These are phyloP conservation scores for Brachymystax lenok DNA, from an alignment of 2,797 vertebrate species.

Conservation along the genomic window DNA sequence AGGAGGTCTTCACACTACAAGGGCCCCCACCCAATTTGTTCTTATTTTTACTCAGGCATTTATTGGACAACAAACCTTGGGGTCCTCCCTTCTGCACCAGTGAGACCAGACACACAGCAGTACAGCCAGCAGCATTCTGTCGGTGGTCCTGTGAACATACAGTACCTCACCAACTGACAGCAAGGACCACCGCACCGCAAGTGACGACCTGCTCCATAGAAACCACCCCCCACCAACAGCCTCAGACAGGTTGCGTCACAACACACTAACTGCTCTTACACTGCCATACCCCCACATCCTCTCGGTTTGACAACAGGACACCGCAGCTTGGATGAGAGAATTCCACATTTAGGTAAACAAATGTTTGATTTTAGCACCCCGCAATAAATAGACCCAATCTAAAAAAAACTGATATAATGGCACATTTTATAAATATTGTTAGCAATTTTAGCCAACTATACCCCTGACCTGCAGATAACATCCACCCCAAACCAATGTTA, in stretches of 20 bases:
- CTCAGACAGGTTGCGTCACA: conserved; percentile 74
- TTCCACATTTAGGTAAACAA: conserved; percentile 80
- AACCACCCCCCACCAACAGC: conserved; percentile 79
- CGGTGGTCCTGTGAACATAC: conserved; percentile 48
- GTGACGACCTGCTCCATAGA: conserved; percentile 80
- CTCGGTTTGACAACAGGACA: conserved; percentile 86
- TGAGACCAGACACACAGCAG: conserved; percentile 66
- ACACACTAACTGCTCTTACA: conserved; percentile 83
- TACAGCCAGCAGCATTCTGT: conserved; percentile 64
- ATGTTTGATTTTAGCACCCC: conserved; percentile 67
- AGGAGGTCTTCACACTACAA: conserved; percentile 7
- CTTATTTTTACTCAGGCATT: conserved; percentile 56
- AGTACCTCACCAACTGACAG: conserved; percentile 61
- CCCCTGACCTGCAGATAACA: conserved; percentile 11
- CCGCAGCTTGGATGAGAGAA: conserved; percentile 93
- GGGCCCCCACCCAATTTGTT: not conserved
- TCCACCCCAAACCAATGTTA: not conserved
- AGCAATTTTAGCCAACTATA: not conserved
- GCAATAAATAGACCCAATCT: conserved; percentile 32
- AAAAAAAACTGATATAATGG: conserved; percentile 24
- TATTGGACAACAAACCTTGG: conserved; percentile 74
- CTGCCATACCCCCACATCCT: conserved; percentile 71
- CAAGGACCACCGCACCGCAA: conserved; percentile 82
- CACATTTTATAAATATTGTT: not conserved
- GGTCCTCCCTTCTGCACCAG: conserved; percentile 59